Conservation (phyloP, 92 coral and sea anemone species). For the Umimayanthus chanpuru region DNA sequence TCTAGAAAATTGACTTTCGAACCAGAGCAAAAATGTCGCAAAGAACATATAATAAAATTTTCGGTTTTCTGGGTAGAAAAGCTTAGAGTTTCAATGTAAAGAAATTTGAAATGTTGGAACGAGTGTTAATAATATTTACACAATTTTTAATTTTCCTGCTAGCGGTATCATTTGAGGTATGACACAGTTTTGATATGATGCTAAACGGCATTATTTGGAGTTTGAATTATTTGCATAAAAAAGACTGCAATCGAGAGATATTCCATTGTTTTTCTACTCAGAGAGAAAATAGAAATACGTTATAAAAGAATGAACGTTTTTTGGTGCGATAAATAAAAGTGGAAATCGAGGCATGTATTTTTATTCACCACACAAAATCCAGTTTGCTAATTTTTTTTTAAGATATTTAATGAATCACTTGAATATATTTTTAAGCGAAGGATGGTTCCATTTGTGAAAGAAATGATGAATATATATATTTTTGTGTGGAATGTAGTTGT, state of each 20-base stretch:
- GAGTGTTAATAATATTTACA: not conserved
- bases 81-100: not conserved
- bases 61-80: too few species aligned
- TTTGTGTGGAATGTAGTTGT: not conserved
- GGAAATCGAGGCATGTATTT: not conserved
- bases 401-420: slow-evolving; percentile 28
- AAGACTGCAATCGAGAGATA: not conserved
- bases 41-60: too few species aligned
- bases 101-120: not conserved
- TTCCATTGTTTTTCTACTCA: slow-evolving; percentile 13
- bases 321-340: too few species aligned
- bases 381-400: not conserved
- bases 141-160: not conserved
- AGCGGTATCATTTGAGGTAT: not conserved
- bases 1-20: not conserved
- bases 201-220: not conserved
- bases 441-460: slow-evolving; percentile 5
- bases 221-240: not conserved
- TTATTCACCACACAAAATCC: slow-evolving; percentile 20
- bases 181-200: not conserved
- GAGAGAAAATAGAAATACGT: not conserved
- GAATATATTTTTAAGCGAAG: slow-evolving; percentile 18
- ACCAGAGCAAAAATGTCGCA: too few species aligned
- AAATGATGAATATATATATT: slow-evolving; percentile 23
- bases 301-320: not conserved